Base-by-base conservation (phyloP, 2,797 vertebrate genomes). In the Todus mexicanus region DNA sequence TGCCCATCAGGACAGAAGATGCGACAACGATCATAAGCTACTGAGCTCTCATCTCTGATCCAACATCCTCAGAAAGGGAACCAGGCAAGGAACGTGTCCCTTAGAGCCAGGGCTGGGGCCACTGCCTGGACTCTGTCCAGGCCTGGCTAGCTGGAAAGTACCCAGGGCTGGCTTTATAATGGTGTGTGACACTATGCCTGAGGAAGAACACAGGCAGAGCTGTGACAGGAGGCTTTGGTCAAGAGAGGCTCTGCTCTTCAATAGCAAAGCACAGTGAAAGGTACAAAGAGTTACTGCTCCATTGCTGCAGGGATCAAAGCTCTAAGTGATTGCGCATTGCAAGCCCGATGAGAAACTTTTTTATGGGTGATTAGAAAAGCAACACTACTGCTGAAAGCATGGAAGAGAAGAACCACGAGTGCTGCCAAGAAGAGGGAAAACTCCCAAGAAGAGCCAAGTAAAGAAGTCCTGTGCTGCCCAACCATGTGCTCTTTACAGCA, bases 11-110 rank as follows among this genome's bases (percentile, higher is more conserved):
- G 75, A 84, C 57, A 90, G 76, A 89, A 6, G 63, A 90, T 74
- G 59, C 5, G 26, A 89, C 81, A 83, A 92, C 87, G 79, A 82
- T 87, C 90, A 47, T 53, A n/a, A 69, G 87, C 92, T 85, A 42
- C 65, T 40, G 61, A 83, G 82, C 78, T 95, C 87, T 89, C 90
- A 73, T 92, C 73, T 89, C 75, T n/a, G 84, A 70, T 90, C 84
- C 85, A 92, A n/a, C 48, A 53, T 15, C 37, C 68, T n/a, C 70
- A 78, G 90, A 87, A 77, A 87, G 12, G 47, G 79, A 91, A 78
- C 54, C 73, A 89, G 75, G 90, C 72, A 69, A 87, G 59, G 66
- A 86, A 57, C 2, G 1, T 17, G 37, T 53, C 87, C 75, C 73
- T 40, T 40, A 45, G 70, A 93, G 84, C 10, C 87, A 77, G 56